A percentile compares a stretch with the other conserved stretches of the same genome.
Evolutionary conservation across 2,888 invertebrate species (phyloP).

Genomic region (Nephrocerus scutellatus): DNA sequence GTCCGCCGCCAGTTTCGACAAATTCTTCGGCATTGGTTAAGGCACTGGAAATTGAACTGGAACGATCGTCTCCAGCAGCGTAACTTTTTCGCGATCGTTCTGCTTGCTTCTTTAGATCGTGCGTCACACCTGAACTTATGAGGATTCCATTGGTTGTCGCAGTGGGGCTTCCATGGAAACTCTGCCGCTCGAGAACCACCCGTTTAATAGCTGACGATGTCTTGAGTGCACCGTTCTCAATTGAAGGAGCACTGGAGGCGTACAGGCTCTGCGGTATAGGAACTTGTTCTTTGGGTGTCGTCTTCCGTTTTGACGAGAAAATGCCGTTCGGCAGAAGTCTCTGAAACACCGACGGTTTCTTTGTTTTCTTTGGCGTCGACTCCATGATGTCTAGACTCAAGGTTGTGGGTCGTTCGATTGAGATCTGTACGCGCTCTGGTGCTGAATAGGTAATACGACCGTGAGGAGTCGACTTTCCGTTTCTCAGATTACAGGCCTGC

Average conservation of each 20-base stretch:
- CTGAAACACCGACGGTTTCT: conserved; percentile 44
- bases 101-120: conserved; percentile 28
- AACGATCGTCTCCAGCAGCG: conserved; percentile 31
- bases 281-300: conserved; percentile 37
- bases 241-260: conserved; percentile 19
- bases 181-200: conserved; percentile 39
- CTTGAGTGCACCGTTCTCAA: conserved; percentile 23
- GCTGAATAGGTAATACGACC: conserved; percentile 21
- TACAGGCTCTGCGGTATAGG: conserved; percentile 33
- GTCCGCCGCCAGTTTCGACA: conserved; percentile 13
- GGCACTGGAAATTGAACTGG: conserved; percentile 37
- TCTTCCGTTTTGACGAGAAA: conserved; percentile 42
- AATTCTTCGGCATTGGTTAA: conserved; percentile 35
- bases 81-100: conserved; percentile 32
- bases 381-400: conserved; percentile 25
- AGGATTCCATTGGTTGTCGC: conserved; percentile 25
- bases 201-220: conserved; percentile 33
- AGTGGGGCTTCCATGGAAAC: conserved; percentile 31
- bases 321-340: conserved; percentile 40
- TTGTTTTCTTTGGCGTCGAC: conserved; percentile 27
- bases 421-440: conserved; percentile 23
- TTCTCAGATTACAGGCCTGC: conserved; percentile 23
- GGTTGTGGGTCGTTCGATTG: conserved; percentile 20
- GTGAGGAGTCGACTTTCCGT: conserved; percentile 14
- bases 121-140: conserved; percentile 23